Evolutionary conservation across 2,797 vertebrate genomes (phyloP), one percentile per base, ranked within the genome.

Genomic region (Lepidocolaptes lacrymiger): DNA sequence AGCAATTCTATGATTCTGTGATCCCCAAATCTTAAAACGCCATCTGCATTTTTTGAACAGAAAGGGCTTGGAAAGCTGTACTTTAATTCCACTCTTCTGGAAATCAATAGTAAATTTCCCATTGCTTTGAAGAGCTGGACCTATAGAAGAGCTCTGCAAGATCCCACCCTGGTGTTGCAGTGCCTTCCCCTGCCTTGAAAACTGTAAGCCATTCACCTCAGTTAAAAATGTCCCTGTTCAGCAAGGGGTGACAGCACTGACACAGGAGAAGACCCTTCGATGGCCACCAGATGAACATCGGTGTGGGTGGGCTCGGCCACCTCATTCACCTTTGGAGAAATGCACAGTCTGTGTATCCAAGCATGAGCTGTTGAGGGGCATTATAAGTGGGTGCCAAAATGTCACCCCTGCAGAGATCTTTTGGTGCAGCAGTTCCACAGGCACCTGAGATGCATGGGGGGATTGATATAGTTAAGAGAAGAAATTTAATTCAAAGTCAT

Each of bases 401-500:
- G 2, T 6, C 44, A 44, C 41, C 64, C 39, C 86, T 79, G 28
- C 13, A 69, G 39, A 72, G 30, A 48, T 4, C 14, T n/a, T 27
- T 17, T 27, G 30, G 49, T 28, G 27, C 27, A 12, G 62, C 13
- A 27, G 56, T 55, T 74, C 48, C 43, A 41, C n/a, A 55, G 75
- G 26, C 28, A 68, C 8, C 43, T 20, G 78, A 13, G 54, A 27
- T 0, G 0, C 36, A 4, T 4, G 12, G 10, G 48, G 27, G 37
- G 39, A 41, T 7, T 24, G 61, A 36, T 44, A 54, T 12, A 80
- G 76, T 72, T 81, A 46, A 81, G 74, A 58, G 68, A 77, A 92
- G 41, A 84, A 96, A 78, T 44, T 62, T 41, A 41, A 85, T 64
- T 78, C 91, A 96, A 95, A 93, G 95, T 93, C 92, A 78, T 91